Evolutionary conservation across 2,888 invertebrate species (phyloP).

Genomic region (Melikaiella ostensackeni): DNA sequence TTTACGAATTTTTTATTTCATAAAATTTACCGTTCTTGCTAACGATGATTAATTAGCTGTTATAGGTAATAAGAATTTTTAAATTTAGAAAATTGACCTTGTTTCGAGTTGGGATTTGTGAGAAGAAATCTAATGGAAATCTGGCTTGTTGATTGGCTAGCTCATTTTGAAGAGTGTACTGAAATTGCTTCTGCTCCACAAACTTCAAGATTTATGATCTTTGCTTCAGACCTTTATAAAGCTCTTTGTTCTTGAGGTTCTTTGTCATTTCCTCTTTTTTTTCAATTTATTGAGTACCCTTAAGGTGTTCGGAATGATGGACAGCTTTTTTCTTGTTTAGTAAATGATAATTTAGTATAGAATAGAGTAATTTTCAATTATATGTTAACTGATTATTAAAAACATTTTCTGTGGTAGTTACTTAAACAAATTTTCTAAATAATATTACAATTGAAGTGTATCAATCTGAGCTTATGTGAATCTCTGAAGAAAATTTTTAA

Average conservation of each 20-base stretch:
- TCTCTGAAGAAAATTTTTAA: no score
- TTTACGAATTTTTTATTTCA: background rate
- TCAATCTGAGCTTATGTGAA: no score
- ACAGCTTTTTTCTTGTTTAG: no score
- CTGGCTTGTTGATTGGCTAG: background rate
- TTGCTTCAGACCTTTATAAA: background rate
- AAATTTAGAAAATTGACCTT: background rate
- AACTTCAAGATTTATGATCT: conserved; percentile 9
- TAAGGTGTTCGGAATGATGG: no score
- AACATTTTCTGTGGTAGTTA: no score
- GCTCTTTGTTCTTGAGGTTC: conserved; percentile 21
- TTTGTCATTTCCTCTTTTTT: background rate
- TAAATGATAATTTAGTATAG: no score
- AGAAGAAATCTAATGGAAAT: background rate
- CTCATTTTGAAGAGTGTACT: background rate
- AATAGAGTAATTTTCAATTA: no score
- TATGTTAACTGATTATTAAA: no score
- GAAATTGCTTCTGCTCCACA: conserved; percentile 12
- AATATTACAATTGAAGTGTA: no score
- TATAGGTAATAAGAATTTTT: background rate
- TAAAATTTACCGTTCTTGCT: background rate
- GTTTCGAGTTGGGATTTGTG: background rate
- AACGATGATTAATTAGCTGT: background rate
- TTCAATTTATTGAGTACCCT: background rate
- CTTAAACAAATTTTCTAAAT: no score